Evolutionary conservation across 2,113 vertebrate genomes (phyloP), one percentile per base, ranked within the genome.

Genomic region (Seriola quinqueradiata): DNA sequence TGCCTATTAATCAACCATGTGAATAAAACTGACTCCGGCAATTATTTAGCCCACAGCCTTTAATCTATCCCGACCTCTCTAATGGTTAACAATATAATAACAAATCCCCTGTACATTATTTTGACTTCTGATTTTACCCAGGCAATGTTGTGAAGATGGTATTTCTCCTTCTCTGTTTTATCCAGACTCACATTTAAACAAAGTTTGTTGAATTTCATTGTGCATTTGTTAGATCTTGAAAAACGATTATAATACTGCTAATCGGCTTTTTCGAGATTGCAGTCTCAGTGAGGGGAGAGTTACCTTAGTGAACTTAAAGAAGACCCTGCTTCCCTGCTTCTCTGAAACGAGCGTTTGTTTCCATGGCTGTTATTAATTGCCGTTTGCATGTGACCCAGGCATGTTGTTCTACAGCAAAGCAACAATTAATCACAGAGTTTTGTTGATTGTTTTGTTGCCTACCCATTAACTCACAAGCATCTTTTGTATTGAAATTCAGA

Each of bases 401-500:
- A 92, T 95, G 92, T 75, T 83, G 25, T 58, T 83, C 64, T 44
- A 32, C 79, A 59, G 67, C 81, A 87, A 86, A 87, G 59, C 82
- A 79, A 88, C 81, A 54, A 68, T 81, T 89, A 86, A 91, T 93
- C 73, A 42, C 70, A 52, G 42, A 72, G 77, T 88, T 70, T 11
- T 89, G 78, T 72, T 75, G 69, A 72, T 82, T 88, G 66, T 87
- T 88, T 87, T 68, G 21, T 77, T 81, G 77, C 84, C 32, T 64
- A 76, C 67, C 36, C 82, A 87, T 92, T 90, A 92, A 94, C 92
- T 58, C 59, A 55, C 73, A 67, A 82, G 63, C 84, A 74, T 76
- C 85, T 87, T 88, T 77, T 90, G 55, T 79, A 79, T 82, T 68
- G 66, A 88, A 87, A 90, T 91, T 79, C 68, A 89, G 79, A 92